Evolutionary conservation across 53 echinoderm and acorn worm species (phyloP).

Genomic region (Echinometra lucunter): DNA sequence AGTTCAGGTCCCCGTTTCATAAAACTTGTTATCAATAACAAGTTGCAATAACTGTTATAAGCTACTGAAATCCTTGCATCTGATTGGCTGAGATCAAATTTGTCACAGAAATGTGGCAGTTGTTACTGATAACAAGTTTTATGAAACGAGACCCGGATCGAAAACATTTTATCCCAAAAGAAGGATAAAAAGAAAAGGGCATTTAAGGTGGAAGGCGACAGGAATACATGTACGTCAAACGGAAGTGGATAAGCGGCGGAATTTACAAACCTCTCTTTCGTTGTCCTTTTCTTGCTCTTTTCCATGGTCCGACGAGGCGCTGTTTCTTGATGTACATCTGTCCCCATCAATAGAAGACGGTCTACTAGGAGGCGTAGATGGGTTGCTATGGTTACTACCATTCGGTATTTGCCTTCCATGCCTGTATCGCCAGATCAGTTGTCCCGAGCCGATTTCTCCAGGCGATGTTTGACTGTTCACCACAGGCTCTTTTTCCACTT

Average conservation of each 20-base stretch:
- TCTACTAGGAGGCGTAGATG: not conserved
- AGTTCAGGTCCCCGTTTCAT: too few species aligned
- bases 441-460: not conserved
- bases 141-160: too few species aligned
- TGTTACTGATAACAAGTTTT: too few species aligned
- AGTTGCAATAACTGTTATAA: too few species aligned
- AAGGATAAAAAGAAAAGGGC: too few species aligned
- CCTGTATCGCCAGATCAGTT: constrained; percentile 1
- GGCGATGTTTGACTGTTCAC: not conserved
- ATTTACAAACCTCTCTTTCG: not conserved
- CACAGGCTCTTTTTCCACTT: not conserved
- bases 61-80: too few species aligned
- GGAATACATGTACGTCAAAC: too few species aligned
- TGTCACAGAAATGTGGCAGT: too few species aligned
- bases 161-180: too few species aligned
- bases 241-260: not conserved
- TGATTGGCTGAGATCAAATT: too few species aligned
- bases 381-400: constrained; percentile 24
- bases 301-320: not conserved
- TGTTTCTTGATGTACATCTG: not conserved
- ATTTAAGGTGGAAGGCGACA: too few species aligned
- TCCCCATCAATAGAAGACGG: constrained; percentile 11
- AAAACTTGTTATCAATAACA: too few species aligned
- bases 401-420: not conserved
- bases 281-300: not conserved